Conservation (phyloP, 2,113 vertebrate genomes). For the Calidris pygmaea region DNA sequence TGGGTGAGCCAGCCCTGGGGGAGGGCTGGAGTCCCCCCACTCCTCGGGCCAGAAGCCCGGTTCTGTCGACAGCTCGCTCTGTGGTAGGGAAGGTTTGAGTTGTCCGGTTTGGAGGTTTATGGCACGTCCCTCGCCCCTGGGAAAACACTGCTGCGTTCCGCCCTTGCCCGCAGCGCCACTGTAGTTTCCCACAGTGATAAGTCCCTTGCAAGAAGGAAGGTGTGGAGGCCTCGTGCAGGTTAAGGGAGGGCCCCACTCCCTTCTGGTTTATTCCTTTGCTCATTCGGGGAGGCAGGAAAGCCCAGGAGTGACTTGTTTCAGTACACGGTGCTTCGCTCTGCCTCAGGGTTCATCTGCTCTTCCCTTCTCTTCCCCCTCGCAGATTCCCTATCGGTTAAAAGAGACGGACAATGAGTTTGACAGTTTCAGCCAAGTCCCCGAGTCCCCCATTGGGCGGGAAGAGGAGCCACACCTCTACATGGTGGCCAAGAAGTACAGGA, state of each 20-base stretch:
- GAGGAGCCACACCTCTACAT: slow-evolving; percentile 95
- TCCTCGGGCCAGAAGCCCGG: neutral
- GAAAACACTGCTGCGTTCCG: slow-evolving; percentile 12
- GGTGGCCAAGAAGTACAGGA: slow-evolving; percentile 97
- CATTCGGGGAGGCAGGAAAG: neutral
- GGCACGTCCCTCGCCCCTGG: neutral
- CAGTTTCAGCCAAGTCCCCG: slow-evolving; percentile 92
- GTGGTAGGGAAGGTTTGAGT: neutral
- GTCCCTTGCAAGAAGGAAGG: neutral
- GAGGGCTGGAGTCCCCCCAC: neutral
- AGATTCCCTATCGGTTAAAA: slow-evolving; percentile 96
- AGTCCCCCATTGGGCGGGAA: slow-evolving; percentile 92
- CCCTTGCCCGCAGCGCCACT: neutral
- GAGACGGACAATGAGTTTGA: slow-evolving; percentile 92
- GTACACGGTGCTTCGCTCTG: fast-evolving
- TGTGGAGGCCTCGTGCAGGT: neutral
- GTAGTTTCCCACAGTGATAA: slow-evolving; percentile 42
- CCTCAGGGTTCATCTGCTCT: neutral
- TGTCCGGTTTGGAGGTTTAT: neutral
- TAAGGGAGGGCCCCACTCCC: neutral
- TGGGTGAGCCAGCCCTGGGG: neutral
- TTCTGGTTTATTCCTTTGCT: slow-evolving; percentile 21
- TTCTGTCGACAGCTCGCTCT: neutral
- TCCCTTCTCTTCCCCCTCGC: neutral
- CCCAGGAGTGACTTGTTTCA: neutral